Conservation (phyloP, 1,140 invertebrate genomes). For the Zaprionus camerounensis region DNA sequence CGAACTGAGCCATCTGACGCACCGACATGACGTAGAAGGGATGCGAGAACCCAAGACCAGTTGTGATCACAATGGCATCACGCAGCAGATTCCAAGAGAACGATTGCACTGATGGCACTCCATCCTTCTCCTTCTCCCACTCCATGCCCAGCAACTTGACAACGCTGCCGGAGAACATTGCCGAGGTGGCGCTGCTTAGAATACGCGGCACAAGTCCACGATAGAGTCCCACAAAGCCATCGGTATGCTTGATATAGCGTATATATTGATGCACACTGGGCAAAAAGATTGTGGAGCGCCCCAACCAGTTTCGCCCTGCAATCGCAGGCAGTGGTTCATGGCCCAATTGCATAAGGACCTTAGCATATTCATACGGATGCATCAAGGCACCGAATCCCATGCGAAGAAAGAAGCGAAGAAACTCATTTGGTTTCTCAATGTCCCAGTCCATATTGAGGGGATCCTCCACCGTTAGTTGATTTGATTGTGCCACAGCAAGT, state of each 20-base stretch:
- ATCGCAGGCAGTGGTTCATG: conserved; percentile 47
- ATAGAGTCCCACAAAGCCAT: conserved; percentile 52
- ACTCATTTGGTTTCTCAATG: conserved; percentile 18
- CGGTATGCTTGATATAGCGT: conserved; percentile 38
- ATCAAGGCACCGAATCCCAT: conserved; percentile 41
- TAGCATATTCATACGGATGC: conserved; percentile 61
- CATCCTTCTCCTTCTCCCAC: too few species aligned
- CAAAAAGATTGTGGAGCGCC: conserved; percentile 24
- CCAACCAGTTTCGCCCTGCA: conserved; percentile 16
- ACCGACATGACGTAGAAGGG: conserved; percentile 58
- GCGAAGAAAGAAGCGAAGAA: conserved; percentile 50
- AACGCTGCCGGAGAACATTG: conserved; percentile 31
- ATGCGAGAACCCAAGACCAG: conserved; percentile 45
- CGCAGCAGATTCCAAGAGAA: conserved; percentile 34
- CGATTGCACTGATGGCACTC: neutral
- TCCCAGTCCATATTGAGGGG: neutral
- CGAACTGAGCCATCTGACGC: conserved; percentile 64
- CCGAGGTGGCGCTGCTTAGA: conserved; percentile 8
- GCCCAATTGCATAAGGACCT: conserved; percentile 59
- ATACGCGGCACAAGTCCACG: conserved; percentile 51
- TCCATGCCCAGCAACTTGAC: conserved; percentile 21
- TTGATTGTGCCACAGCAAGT: neutral
- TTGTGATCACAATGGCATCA: conserved; percentile 37
- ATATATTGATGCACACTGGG: conserved; percentile 56
- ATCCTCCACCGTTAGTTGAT: neutral